Base-by-base conservation (phyloP, 23 tunicate species). In the Botrylloides violaceus region DNA sequence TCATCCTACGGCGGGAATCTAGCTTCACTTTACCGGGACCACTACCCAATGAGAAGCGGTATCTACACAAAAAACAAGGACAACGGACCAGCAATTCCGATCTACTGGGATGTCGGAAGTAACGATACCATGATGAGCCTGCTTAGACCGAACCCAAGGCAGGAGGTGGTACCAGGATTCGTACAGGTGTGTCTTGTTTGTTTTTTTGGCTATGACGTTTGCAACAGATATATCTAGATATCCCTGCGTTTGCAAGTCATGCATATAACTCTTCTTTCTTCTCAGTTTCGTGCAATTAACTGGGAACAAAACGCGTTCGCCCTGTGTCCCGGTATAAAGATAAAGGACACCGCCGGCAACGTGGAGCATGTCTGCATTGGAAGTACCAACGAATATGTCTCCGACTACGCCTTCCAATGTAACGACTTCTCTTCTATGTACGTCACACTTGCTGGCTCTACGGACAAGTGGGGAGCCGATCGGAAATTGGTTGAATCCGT, bases 281-380 rank as follows among this genome's bases (percentile, higher is more conserved):
- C 57, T 59, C 49, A 82, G 87, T 82, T 82, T 66, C 80, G 87
- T 1, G 80, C 87, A 12, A 75, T 82, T 3, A 75, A 66, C 32
- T 33, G 36, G 1, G 57, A 66, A 35, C 68, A 72, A n/a, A n/a
- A n/a, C n/a, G n/a, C n/a, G n/a, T n/a, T n/a, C n/a, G n/a, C n/a
- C n/a, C n/a, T n/a, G n/a, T 83, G 90, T 77, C 90, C 90, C 26
- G 88, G 88, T 15, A 35, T 83, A 6, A 39, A 73, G 64, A 77
- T 66, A 61, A 83, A 83, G 57, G 73, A 82, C 20, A 61, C 53
- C 3, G 58, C 55, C 29, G 29, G 37, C 29, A 53, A 70, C 58
- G 71, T 73, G 25, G 66, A 75, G 36, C 90, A 83, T 15, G 23
- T 49, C 18, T 83, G 90, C 61, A 39, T 83, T 30, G 90, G 90